A percentile compares a stretch with the other conserved stretches of the same genome.
Evolutionary conservation across 2,797 vertebrate genomes (phyloP).

Genomic region (Psittacula derbiana): DNA sequence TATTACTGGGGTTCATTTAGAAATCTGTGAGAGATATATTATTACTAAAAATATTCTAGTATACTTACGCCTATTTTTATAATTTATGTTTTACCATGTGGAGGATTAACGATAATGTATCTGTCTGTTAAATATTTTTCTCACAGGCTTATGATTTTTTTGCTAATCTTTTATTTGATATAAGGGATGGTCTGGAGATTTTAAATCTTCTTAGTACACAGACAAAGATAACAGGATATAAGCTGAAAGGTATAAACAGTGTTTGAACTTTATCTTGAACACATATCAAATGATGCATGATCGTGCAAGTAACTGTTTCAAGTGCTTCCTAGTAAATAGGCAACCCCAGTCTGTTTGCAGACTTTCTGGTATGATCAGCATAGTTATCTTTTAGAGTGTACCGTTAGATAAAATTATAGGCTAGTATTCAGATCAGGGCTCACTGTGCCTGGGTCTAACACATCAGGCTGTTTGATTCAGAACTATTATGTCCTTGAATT

Average conservation of each 20-base stretch:
- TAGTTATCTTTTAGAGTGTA: not conserved
- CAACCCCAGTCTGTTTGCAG: not conserved
- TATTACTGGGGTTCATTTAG: not conserved
- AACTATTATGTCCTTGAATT: not conserved
- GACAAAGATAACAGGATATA: conserved; percentile 46
- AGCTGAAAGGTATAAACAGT: not conserved
- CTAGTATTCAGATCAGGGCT: not conserved
- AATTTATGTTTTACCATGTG: not conserved
- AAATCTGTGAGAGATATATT: not conserved
- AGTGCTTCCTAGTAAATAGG: not conserved
- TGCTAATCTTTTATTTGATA: not conserved
- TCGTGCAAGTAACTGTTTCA: not conserved
- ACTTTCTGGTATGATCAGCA: not conserved
- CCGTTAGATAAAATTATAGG: not conserved
- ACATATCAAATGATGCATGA: not conserved
- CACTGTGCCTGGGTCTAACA: not conserved
- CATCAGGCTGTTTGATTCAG: not conserved
- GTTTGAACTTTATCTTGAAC: not conserved
- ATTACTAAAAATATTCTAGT: not conserved
- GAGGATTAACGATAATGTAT: not conserved
- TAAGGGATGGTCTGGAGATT: not conserved
- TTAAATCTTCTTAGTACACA: not conserved
- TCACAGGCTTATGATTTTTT: not conserved
- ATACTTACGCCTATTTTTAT: not conserved
- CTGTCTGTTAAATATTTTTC: not conserved